These are phyloP conservation scores for Propithecus perrieri DNA, from an alignment of 2,797 vertebrate species.

Conservation along the genomic window DNA sequence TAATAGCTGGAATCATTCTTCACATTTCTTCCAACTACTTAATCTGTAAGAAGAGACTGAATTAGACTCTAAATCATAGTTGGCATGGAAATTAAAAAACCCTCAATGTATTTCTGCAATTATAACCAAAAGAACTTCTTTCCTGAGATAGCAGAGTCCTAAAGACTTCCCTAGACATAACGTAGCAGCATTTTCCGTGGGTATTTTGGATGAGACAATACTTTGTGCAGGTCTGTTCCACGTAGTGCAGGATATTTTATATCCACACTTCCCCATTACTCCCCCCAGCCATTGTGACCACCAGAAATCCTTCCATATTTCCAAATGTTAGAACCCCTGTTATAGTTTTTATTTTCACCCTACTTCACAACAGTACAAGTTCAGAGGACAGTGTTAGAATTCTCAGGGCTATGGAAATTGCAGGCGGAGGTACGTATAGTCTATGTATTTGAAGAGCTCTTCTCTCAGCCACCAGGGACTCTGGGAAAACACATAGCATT, in stretches of 20 bases:
- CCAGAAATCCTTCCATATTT: neutral
- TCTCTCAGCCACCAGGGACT: neutral
- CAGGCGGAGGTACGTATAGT: neutral
- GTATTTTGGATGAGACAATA: neutral
- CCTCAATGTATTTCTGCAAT: neutral
- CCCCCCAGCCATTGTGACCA: neutral
- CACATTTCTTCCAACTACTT: constrained; percentile 6
- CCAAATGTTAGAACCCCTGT: neutral
- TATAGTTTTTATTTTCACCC: neutral
- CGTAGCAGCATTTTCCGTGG: neutral
- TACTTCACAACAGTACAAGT: neutral
- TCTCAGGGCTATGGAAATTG: neutral
- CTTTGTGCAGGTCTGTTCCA: neutral
- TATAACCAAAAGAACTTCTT: constrained; percentile 1
- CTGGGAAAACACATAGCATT: neutral
- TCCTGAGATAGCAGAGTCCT: neutral
- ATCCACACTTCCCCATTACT: neutral
- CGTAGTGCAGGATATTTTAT: neutral
- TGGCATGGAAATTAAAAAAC: neutral
- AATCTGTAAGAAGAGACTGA: neutral
- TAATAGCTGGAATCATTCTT: neutral
- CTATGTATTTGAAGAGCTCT: neutral
- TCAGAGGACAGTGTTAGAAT: neutral
- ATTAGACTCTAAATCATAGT: neutral
- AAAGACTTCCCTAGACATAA: neutral